Evolutionary conservation across 2,888 invertebrate species (phyloP), one percentile per base, ranked within the genome.

Genomic region (Mantis religiosa): DNA sequence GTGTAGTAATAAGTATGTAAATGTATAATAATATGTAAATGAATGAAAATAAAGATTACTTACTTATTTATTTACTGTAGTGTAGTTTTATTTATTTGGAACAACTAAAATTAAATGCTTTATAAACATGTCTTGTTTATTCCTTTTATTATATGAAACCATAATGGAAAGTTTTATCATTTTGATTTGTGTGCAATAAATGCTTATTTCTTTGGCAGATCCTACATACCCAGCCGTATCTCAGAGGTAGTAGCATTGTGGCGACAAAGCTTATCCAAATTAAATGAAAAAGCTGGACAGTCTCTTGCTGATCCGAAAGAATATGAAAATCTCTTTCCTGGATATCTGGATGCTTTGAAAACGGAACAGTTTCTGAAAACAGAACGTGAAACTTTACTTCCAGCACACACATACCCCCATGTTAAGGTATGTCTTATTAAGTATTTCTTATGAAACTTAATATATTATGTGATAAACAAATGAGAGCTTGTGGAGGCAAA

Each of bases 311-410:
- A 99, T 94, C 99, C 99, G 0, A 95, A 96, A 84, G 97, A 98
- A 91, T 99, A 99, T 92, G 98, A 98, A 93, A 99, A 99, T 94
- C 95, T 99, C 89, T 99, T 99, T 93, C 98, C 99, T 0, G 98
- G 96, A 0, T 95, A 97, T 90, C 94, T 94, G 90, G 96, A 98
- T 91, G 94, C 96, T 0, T 92, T 97, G 71, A 96, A 95, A 91
- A 95, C 96, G 0, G 97, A 97, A 92, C 95, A 96, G 91, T 96
- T 94, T 92, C 92, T 96, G 88, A 93, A 94, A 89, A 92, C 93
- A 54, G 94, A 94, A 89, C 92, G 93, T 71, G 93, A 92, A 88
- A 91, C 92, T 90, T 92, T 93, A 83, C 93, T 94, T 84, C 95
- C 96, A 2, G 97, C 97, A 0, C 92, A 93, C 12, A 93, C 93